phyloP scores from a whole-genome alignment of 2,888 invertebrate genomes.

The Watsonalla binaria region DNA sequence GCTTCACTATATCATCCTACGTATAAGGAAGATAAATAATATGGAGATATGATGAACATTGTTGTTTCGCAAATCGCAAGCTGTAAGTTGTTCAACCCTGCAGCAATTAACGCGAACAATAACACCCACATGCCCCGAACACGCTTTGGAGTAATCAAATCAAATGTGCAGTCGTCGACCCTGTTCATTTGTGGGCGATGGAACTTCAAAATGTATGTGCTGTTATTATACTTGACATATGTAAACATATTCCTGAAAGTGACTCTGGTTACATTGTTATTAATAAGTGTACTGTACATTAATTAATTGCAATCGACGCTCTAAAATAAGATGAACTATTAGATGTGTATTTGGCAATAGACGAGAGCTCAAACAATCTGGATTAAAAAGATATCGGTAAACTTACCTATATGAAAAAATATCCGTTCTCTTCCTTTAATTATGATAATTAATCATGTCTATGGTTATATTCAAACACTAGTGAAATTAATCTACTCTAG shows the following conservation, averaged over 20 bases:
- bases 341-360: too few relatives aligned
- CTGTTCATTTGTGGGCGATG: slow-evolving; percentile 11
- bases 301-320: too few relatives aligned
- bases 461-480: too few relatives aligned
- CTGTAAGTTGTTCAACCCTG: slow-evolving; percentile 27
- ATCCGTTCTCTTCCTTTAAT: too few relatives aligned
- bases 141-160: slow-evolving; percentile 28
- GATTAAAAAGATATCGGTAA: too few relatives aligned
- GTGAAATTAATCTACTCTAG: too few relatives aligned
- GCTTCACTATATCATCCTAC: neutral
- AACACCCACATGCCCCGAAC: slow-evolving; percentile 44
- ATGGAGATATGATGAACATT: neutral
- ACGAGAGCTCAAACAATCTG: too few relatives aligned
- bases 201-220: neutral
- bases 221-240: slow-evolving; percentile 14
- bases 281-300: too few relatives aligned
- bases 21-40: neutral
- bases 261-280: too few relatives aligned
- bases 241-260: slow-evolving; percentile 6
- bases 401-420: too few relatives aligned
- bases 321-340: too few relatives aligned
- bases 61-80: slow-evolving; percentile 7
- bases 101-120: slow-evolving; percentile 50
- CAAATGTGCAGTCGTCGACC: slow-evolving; percentile 40
- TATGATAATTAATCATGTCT: too few relatives aligned